These are phyloP conservation scores for Lateolabrax maculatus DNA, from an alignment of 2,797 vertebrate species.

Conservation along the genomic window DNA sequence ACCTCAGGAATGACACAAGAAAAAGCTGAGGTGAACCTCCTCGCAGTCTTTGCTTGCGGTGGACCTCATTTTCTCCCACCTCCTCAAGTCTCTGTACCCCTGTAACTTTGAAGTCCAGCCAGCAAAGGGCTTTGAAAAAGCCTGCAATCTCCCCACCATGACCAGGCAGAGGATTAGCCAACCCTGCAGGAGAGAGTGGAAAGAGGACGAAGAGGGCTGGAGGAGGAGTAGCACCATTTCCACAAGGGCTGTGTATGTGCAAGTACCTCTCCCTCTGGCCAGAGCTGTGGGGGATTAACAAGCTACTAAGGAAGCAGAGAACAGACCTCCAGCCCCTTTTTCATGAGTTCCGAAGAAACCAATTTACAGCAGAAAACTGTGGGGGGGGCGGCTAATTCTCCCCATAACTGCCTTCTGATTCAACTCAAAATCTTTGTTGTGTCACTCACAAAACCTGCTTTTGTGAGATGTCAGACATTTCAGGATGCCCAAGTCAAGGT, in stretches of 20 bases:
- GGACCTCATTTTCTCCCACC: constrained; percentile 72
- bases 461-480: constrained; percentile 23
- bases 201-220: constrained; percentile 69
- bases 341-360: constrained; percentile 73
- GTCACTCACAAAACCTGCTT: constrained; percentile 51
- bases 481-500: constrained; percentile 2
- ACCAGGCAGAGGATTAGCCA: constrained; percentile 82
- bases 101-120: constrained; percentile 84
- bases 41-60: constrained; percentile 42
- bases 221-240: constrained; percentile 67
- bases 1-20: constrained; percentile 45
- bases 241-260: constrained; percentile 60
- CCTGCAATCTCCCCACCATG: constrained; percentile 79
- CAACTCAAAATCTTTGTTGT: constrained; percentile 56
- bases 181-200: constrained; percentile 73
- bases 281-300: constrained; percentile 80
- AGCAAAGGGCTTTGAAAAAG: constrained; percentile 79
- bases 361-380: constrained; percentile 74
- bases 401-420: constrained; percentile 53
- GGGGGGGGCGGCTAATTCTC: constrained; percentile 55
- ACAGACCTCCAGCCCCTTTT: constrained; percentile 64
- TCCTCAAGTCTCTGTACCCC: constrained; percentile 66
- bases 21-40: constrained; percentile 61
- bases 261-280: constrained; percentile 65
- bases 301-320: constrained; percentile 73